Percentiles rank a stretch among this genome's conserved stretches.
Conservation (phyloP, 2,888 invertebrate genomes). For the Callosobruchus maculatus region DNA sequence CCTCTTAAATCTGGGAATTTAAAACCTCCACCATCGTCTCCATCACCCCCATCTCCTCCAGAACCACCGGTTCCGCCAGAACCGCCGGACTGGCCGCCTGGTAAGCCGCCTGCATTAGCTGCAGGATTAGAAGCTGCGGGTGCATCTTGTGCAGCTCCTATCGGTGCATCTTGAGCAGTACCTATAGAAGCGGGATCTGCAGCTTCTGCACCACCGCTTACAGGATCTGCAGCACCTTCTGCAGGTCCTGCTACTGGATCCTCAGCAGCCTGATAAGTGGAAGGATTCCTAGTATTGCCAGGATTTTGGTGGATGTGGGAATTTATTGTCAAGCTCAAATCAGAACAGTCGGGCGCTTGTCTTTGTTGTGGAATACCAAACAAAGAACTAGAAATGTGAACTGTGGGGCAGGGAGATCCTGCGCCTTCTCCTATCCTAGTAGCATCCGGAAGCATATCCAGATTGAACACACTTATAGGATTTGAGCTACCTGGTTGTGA, state of each 20-base stretch:
- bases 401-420: slow-evolving; percentile 52
- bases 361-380: slow-evolving; percentile 53
- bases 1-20: slow-evolving; percentile 40
- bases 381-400: slow-evolving; percentile 55
- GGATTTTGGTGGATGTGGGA: slow-evolving; percentile 60
- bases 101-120: slow-evolving; percentile 17
- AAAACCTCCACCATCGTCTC: slow-evolving; percentile 26
- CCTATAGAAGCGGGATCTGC: slow-evolving; percentile 46
- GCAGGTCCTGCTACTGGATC: slow-evolving; percentile 1
- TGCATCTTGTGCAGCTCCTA: slow-evolving; percentile 19
- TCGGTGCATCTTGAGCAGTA: slow-evolving; percentile 31
- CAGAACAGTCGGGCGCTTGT: slow-evolving; percentile 59
- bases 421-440: slow-evolving; percentile 20
- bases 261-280: slow-evolving; percentile 30
- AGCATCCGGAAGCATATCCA: slow-evolving; percentile 35
- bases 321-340: slow-evolving; percentile 67
- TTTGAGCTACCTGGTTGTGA: slow-evolving; percentile 14
- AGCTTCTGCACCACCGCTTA: too few species aligned
- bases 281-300: slow-evolving; percentile 31
- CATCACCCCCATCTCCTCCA: slow-evolving; percentile 25
- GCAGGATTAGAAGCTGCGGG: slow-evolving; percentile 16
- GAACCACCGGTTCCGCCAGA: slow-evolving; percentile 20
- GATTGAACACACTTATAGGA: slow-evolving; percentile 35
- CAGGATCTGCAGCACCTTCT: background rate
- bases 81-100: slow-evolving; percentile 9